These are phyloP conservation scores for Portevinia maculata DNA, from an alignment of 2,888 invertebrate species.

Conservation along the genomic window DNA sequence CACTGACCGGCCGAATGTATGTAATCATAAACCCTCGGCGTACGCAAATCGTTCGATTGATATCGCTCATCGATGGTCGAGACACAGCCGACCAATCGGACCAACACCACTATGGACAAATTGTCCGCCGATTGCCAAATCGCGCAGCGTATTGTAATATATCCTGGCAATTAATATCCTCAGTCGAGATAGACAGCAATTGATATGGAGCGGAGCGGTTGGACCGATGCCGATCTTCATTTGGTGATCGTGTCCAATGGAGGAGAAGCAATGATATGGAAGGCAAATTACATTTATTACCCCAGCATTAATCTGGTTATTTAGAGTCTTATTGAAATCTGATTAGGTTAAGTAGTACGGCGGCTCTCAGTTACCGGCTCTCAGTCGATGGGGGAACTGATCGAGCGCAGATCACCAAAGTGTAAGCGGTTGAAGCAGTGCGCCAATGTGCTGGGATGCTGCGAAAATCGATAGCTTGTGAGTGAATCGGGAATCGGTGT, in stretches of 20 bases:
- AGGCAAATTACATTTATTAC: conserved; percentile 81
- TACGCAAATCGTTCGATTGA: conserved; percentile 73
- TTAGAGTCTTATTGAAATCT: conserved; percentile 81
- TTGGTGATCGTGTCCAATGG: conserved; percentile 62
- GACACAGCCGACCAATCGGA: background rate
- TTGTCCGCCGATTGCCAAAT: conserved; percentile 70
- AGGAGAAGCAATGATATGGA: conserved; percentile 73
- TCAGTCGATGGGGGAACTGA: conserved; percentile 35
- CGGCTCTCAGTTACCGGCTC: conserved; percentile 27
- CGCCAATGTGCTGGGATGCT: conserved; percentile 14
- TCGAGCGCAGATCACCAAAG: conserved; percentile 28
- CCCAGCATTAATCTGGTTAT: conserved; percentile 79
- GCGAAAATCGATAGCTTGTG: background rate
- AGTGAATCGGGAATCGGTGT: conserved; percentile 23
- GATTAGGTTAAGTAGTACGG: conserved; percentile 77
- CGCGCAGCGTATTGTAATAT: conserved; percentile 61
- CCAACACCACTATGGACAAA: conserved; percentile 55
- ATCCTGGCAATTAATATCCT: conserved; percentile 73
- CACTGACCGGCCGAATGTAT: conserved; percentile 29
- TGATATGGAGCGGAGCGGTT: conserved; percentile 40
- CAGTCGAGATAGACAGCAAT: conserved; percentile 59
- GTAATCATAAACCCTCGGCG: conserved; percentile 64
- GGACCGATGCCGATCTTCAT: conserved; percentile 52
- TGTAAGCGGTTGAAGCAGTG: conserved; percentile 18
- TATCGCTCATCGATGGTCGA: conserved; percentile 54